A percentile compares a stretch with the other conserved stretches of the same genome.
Conservation (phyloP, 2,113 vertebrate genomes). For the Heptranchias perlo region DNA sequence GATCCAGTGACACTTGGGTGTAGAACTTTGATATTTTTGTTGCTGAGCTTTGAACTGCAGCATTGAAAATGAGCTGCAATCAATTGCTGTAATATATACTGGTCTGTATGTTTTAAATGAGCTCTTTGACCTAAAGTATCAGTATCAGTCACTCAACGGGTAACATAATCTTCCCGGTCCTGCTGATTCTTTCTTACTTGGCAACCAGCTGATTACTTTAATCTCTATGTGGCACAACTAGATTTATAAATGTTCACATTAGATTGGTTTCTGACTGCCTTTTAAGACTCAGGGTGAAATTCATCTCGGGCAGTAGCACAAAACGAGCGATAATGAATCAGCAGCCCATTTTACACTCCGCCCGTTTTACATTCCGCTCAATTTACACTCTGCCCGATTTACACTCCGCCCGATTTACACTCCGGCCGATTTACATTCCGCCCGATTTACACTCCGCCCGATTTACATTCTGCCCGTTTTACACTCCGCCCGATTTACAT, state of each 20-base stretch:
- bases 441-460: background rate
- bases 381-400: too few relatives aligned
- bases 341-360: background rate
- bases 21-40: background rate
- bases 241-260: background rate
- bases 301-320: background rate
- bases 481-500: too few relatives aligned
- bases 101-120: slow-evolving; percentile 33
- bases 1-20: slow-evolving; percentile 26
- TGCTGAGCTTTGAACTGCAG: background rate
- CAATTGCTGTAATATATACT: slow-evolving; percentile 29
- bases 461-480: too few relatives aligned
- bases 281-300: background rate
- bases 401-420: background rate
- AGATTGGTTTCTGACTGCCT: background rate
- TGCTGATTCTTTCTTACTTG: slow-evolving; percentile 1
- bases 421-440: too few relatives aligned
- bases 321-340: background rate
- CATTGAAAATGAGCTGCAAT: slow-evolving; percentile 15
- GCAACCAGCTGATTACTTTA: background rate
- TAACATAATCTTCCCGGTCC: background rate
- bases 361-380: too few relatives aligned
- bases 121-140: slow-evolving; percentile 19
- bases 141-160: slow-evolving; percentile 22
- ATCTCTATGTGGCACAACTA: background rate